Base-by-base conservation (phyloP, 2,113 vertebrate genomes). In the Chloebia gouldiae region DNA sequence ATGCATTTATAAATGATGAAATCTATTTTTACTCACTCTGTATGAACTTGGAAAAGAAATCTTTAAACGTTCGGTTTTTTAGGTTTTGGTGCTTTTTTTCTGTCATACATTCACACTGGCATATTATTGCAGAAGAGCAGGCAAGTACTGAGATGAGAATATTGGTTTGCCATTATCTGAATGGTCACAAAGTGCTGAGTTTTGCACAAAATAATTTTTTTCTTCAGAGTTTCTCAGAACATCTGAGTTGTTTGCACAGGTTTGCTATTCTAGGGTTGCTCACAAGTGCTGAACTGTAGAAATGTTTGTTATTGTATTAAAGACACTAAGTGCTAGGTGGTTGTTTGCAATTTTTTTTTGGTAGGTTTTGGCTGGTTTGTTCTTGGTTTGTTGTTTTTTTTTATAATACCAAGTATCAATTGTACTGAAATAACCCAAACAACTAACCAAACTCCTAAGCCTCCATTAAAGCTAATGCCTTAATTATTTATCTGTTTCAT, bases 211-310 rank as follows among this genome's bases (percentile, higher is more conserved):
- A 17, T 18, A 59, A 82, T 31, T 27, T 64, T 63, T 47, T 68
- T 51, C 54, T 93, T 82, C 56, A 21, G 82, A 92, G 85, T 88
- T 93, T 96, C 93, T 93, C 94, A 88, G 89, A 84, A 86, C 60
- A 75, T 77, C 64, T 6, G 8, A 66, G 71, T 80, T 96, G 94
- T 96, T 96, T 96, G 76, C 56, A 94, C 85, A 96, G 90, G 76
- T 95, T 95, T 96, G 95, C 77, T 96, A 53, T 90, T 92, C 69
- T 84, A 83, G 44, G 60, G 28, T 57, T 86, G 49, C 71, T 94
- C 81, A 82, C 76, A 95, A 96, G 56, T 93, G 95, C 72, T 88
- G 92, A 97, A 60, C 60, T 69, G 45, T 27, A 63, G 63, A 68
- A 84, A 47, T 60, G 53, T 64, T 92, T 93, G 40, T 86, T 91